Conservation (phyloP, 2,888 invertebrate species). For the Mythimna pallens region DNA sequence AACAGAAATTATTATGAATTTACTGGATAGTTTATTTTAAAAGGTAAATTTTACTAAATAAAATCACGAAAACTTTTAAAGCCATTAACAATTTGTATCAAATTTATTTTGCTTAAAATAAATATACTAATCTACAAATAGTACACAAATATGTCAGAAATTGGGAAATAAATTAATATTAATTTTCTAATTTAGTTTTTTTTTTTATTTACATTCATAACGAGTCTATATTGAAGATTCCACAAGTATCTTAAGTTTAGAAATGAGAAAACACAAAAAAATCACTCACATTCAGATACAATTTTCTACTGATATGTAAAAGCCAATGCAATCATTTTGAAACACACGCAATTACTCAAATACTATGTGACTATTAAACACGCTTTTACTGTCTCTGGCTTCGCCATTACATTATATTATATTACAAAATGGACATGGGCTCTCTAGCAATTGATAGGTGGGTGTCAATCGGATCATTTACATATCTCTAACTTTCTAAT, state of each 20-base stretch:
- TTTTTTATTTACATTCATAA: constrained; percentile 38
- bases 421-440: constrained; percentile 67
- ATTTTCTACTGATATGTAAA: constrained; percentile 51
- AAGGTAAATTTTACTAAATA: constrained; percentile 3
- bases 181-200: constrained; percentile 7
- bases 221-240: constrained; percentile 18
- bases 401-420: constrained; percentile 50
- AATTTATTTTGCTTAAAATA: constrained; percentile 30
- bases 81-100: constrained; percentile 19
- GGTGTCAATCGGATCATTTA: constrained; percentile 70
- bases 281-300: constrained; percentile 29
- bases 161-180: constrained; percentile 13
- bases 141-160: constrained; percentile 40
- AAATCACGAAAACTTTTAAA: neutral
- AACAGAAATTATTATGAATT: neutral
- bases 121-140: constrained; percentile 59
- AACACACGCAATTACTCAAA: constrained; percentile 44
- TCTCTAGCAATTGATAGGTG: constrained; percentile 69
- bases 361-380: constrained; percentile 23
- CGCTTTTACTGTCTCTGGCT: constrained; percentile 53
- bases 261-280: constrained; percentile 31
- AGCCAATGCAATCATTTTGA: constrained; percentile 46
- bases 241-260: constrained; percentile 25
- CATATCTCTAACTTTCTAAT: constrained; percentile 83
- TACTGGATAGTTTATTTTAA: neutral